Evolutionary conservation across 2,888 invertebrate genomes (phyloP).

Genomic region (Dyspetes luteomarginatus): DNA sequence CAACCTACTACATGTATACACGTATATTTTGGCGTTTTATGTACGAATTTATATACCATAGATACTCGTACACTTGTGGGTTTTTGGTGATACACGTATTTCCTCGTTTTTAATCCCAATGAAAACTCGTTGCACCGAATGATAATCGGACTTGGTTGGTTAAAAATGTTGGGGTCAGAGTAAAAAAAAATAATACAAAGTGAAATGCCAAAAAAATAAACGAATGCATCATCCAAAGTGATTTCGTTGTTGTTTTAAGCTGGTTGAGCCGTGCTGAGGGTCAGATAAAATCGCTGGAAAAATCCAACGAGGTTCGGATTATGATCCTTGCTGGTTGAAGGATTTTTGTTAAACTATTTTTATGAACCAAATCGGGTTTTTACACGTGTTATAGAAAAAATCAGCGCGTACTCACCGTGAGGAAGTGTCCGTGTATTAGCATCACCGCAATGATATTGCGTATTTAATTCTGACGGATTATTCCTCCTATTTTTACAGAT

Average conservation of each 20-base stretch:
- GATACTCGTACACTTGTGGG: conserved; percentile 35
- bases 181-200: background rate
- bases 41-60: conserved; percentile 14
- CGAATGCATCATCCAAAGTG: background rate
- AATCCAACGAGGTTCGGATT: no score
- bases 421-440: no score
- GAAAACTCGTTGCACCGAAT: conserved; percentile 43
- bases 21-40: background rate
- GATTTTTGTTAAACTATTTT: no score
- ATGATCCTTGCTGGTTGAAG: no score
- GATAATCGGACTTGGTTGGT: conserved; percentile 30
- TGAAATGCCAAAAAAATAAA: background rate
- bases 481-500: no score
- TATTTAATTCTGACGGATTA: no score
- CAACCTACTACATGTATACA: background rate
- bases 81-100: conserved; percentile 37
- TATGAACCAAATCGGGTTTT: no score
- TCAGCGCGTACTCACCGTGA: no score
- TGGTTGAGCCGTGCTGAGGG: no score
- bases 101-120: conserved; percentile 40
- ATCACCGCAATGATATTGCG: no score
- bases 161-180: background rate
- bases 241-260: background rate
- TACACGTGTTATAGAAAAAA: no score
- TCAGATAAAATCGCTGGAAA: no score